These are phyloP conservation scores for Latrodectus elegans DNA, from an alignment of 2,888 invertebrate species.

Conservation along the genomic window DNA sequence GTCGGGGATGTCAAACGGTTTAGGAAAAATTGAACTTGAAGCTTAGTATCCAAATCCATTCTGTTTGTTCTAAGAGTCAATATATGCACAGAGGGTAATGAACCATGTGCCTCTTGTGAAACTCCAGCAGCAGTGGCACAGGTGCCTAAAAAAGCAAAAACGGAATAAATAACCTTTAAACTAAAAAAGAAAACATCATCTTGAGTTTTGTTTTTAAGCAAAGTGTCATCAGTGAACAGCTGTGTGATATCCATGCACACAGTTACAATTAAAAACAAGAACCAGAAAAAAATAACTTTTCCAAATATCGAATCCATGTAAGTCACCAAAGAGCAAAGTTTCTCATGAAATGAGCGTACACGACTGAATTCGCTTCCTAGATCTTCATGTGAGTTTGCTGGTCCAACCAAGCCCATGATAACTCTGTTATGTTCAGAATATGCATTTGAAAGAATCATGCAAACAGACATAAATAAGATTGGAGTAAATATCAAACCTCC, in stretches of 20 bases:
- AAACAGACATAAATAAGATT: constrained; percentile 69
- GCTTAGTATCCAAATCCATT: constrained; percentile 67
- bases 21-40: constrained; percentile 65
- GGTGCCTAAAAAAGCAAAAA: constrained; percentile 68
- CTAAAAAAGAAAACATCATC: constrained; percentile 70
- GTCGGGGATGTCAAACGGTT: constrained; percentile 62
- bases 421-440: constrained; percentile 67
- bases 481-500: constrained; percentile 70
- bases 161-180: constrained; percentile 68
- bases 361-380: constrained; percentile 54
- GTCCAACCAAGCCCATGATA: constrained; percentile 47
- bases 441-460: constrained; percentile 64
- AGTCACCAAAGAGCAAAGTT: constrained; percentile 65
- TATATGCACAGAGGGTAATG: constrained; percentile 65
- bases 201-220: constrained; percentile 67
- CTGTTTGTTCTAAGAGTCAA: constrained; percentile 65
- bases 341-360: constrained; percentile 68
- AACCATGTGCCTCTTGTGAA: constrained; percentile 68
- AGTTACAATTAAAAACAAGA: constrained; percentile 61
- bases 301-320: constrained; percentile 68
- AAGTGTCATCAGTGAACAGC: constrained; percentile 70
- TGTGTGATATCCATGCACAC: constrained; percentile 70
- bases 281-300: constrained; percentile 70
- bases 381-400: constrained; percentile 30
- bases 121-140: constrained; percentile 68